Evolutionary conservation across 1,140 invertebrate genomes (phyloP).

Genomic region (Carposina sasakii): DNA sequence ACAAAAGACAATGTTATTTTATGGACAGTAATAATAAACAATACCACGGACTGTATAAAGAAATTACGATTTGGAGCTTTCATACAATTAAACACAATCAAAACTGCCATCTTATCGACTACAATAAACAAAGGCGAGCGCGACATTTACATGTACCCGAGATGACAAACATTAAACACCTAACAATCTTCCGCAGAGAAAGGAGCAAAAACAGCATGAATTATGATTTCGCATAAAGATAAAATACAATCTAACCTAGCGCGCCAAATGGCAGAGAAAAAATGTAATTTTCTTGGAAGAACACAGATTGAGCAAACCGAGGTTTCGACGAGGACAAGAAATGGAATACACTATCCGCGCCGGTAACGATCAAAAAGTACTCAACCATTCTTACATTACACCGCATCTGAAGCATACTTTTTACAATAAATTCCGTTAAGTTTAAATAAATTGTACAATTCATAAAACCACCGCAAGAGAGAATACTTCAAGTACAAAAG

Average conservation of each 20-base stretch:
- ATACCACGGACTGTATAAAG: too few relatives aligned
- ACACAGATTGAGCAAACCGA: slow-evolving; percentile 37
- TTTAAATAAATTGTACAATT: too few relatives aligned
- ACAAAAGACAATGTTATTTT: background rate
- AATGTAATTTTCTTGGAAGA: slow-evolving; percentile 56
- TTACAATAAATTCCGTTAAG: too few relatives aligned
- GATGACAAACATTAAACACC: slow-evolving; percentile 53
- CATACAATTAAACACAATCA: slow-evolving; percentile 30
- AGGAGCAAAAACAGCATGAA: slow-evolving; percentile 59
- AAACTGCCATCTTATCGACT: slow-evolving; percentile 33
- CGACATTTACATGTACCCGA: slow-evolving; percentile 42
- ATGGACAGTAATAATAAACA: too few relatives aligned
- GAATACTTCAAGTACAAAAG: too few relatives aligned
- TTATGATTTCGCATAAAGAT: slow-evolving; percentile 69
- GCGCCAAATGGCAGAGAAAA: slow-evolving; percentile 60
- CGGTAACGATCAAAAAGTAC: slow-evolving; percentile 11
- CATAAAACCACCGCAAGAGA: too few relatives aligned
- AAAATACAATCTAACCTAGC: slow-evolving; percentile 63
- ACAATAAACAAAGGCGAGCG: slow-evolving; percentile 40
- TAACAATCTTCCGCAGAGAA: slow-evolving; percentile 38
- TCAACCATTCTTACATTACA: too few relatives aligned
- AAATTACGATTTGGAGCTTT: background rate
- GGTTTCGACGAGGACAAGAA: slow-evolving; percentile 36
- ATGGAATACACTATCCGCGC: slow-evolving; percentile 10
- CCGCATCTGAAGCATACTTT: too few relatives aligned